Evolutionary conservation across 2,113 vertebrate species (phyloP), one percentile per base, ranked within the genome.

Genomic region (Upupa epops): DNA sequence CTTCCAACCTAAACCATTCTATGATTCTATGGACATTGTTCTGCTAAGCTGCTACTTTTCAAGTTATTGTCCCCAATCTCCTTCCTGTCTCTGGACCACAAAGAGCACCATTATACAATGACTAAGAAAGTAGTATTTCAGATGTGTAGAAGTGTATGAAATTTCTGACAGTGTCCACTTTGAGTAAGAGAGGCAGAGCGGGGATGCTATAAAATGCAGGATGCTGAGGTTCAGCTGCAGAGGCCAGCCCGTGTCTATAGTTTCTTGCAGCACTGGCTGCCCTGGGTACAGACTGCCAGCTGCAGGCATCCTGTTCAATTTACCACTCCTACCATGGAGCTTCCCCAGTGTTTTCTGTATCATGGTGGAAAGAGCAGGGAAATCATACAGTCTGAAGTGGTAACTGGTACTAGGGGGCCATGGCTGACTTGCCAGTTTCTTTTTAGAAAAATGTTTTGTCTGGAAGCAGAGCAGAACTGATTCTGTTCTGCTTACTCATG

Each of bases 251-350:
- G 21, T 59, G 9, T 11, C 28, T 68, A 3, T 36, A 70, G 37
- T 29, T 83, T 79, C 46, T 26, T 34, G n/a, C 28, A 56, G 46
- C 29, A 12, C 13, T 55, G 11, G 52, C 49, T 79, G 56, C 36
- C 46, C 32, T 58, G 20, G n/a, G 32, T 58, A 42, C 0, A 0
- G 49, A 21, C 55, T 66, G 42, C 36, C n/a, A n/a, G 78, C 49
- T 28, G 21, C 0, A 0, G 32, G 66, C 5, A 2, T 65, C 49
- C 51, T 49, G 17, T 59, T 85, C 0, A 0, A 48, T 36, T 60
- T 76, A 56, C 37, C 0, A 0, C 28, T 65, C 4, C 26, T 56
- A 28, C 20, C 0, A 2, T 73, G 46, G 36, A 66, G 25, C 60
- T n/a, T 74, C 13, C 21, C 6, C 32, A 6, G 17, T 42, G 11